Base-by-base conservation (phyloP, 2,888 invertebrate species). In the Agrotis clavis region DNA sequence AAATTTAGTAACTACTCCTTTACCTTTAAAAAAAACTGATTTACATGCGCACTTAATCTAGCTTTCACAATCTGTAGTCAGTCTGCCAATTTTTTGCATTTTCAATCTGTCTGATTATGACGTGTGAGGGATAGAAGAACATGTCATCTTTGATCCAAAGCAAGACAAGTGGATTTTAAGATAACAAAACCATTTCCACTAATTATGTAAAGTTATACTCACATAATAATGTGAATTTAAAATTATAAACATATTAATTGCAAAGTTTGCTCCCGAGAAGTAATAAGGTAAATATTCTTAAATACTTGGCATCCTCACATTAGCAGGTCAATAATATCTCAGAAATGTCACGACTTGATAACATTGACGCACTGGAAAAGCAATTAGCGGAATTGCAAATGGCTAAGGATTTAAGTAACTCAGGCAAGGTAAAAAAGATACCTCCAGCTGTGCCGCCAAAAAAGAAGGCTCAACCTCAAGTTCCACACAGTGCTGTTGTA, bases 391-490 rank as follows among this genome's bases (percentile, higher is more conserved):
- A 97, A 87, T 92, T 98, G 86, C 97, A 97, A 90, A 94, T 98
- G 90, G 94, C 96, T 65, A 97, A 97, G 82, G 92, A 94, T 75
- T 77, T 87, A 62, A 92, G 88, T 85, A 86, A 88, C 56, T 79
- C 91, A n/a, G 89, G 87, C 72, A 92, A 92, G 90, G 84, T 92
- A 30, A 93, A 96, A 90, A 98, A 98, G 94, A 95, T 98, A 78
- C 98, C 98, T 80, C 98, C 98, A 79, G 97, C 97, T 68, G 98
- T 98, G 72, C 98, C 98, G 60, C 98, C 98, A 14, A 98, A 98
- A 92, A 98, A 98, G 81, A 97, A 97, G 91, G 98, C 94, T 77
- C 94, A 94, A 88, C 95, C 96, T 18, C 94, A 98, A 97, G 97
- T 98, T 87, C 98, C 98, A 77, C 98, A 98, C 89, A 98, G 98